Conservation (phyloP, 2,113 vertebrate genomes). For the Psilopsiagon aymara region DNA sequence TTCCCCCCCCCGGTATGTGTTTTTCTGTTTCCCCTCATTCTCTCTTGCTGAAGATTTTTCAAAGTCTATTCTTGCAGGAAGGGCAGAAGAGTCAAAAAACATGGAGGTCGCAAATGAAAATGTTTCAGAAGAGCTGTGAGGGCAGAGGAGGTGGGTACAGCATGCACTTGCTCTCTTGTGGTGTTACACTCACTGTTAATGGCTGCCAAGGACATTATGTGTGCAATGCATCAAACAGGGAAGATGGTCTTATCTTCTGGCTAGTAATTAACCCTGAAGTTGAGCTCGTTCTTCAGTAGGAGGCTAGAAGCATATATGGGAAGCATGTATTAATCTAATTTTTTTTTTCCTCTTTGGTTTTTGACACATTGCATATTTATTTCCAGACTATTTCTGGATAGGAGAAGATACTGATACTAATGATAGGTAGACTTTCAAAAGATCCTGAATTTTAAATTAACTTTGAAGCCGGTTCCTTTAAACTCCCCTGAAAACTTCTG, state of each 20-base stretch:
- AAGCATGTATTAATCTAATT: not conserved
- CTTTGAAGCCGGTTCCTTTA: not conserved
- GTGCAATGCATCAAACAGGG: not conserved
- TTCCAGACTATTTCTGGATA: not conserved
- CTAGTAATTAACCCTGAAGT: not conserved
- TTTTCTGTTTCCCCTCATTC: not conserved
- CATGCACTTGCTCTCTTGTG: not conserved
- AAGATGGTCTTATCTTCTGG: not conserved
- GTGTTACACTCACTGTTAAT: not conserved
- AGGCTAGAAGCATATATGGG: not conserved
- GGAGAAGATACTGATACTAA: not conserved
- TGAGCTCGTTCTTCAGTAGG: not conserved
- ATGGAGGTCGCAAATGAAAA: accelerated
- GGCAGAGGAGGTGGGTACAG: not conserved
- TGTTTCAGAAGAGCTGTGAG: not conserved
- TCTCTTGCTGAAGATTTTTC: not conserved
- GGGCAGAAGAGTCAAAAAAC: not conserved
- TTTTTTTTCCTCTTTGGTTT: not conserved
- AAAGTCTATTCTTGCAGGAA: not conserved
- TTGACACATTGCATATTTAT: not conserved
- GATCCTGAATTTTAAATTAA: not conserved
- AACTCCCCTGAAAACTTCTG: not conserved
- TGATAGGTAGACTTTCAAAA: not conserved
- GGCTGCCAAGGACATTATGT: not conserved
- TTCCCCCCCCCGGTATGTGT: not conserved